phyloP scores from a whole-genome alignment of 2,797 vertebrate species.

The Scomberomorus guttatus region DNA sequence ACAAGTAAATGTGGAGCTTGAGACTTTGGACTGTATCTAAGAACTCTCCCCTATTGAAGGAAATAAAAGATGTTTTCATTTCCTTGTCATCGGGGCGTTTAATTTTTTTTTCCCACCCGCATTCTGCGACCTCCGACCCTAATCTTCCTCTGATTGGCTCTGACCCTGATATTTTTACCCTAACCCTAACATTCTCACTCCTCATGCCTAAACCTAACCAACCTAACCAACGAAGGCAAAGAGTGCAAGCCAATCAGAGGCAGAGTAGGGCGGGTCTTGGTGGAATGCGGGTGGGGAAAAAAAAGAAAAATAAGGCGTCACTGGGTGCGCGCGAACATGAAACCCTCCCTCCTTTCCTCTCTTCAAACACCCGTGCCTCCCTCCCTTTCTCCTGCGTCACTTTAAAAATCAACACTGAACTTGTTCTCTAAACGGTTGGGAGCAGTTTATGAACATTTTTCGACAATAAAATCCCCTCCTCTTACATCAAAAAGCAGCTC shows the following conservation, averaged over 20 bases:
- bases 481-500: conserved; percentile 96
- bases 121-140: too few species aligned
- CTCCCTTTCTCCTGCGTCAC: conserved; percentile 55
- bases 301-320: conserved; percentile 19
- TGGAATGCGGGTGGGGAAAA: too few species aligned
- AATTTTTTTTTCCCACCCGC: too few species aligned
- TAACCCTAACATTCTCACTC: too few species aligned
- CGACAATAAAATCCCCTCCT: conserved; percentile 96
- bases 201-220: too few species aligned
- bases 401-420: conserved; percentile 85
- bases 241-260: too few species aligned
- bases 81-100: conserved; percentile 49
- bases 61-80: conserved; percentile 67
- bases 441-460: conserved; percentile 95
- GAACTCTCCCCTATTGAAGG: conserved; percentile 25
- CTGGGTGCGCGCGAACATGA: conserved; percentile 62
- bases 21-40: conserved; percentile 26
- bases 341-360: conserved; percentile 56
- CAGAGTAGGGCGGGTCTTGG: too few species aligned
- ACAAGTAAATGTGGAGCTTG: conserved; percentile 39
- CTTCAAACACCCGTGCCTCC: conserved; percentile 20
- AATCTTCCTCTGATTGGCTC: too few species aligned
- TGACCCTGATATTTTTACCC: too few species aligned
- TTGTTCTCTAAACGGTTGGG: conserved; percentile 91
- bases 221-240: too few species aligned